A percentile compares a stretch with the other conserved stretches of the same genome.
phyloP scores from a whole-genome alignment of 2,113 vertebrate genomes.

The Onychorhynchus coronatus region DNA sequence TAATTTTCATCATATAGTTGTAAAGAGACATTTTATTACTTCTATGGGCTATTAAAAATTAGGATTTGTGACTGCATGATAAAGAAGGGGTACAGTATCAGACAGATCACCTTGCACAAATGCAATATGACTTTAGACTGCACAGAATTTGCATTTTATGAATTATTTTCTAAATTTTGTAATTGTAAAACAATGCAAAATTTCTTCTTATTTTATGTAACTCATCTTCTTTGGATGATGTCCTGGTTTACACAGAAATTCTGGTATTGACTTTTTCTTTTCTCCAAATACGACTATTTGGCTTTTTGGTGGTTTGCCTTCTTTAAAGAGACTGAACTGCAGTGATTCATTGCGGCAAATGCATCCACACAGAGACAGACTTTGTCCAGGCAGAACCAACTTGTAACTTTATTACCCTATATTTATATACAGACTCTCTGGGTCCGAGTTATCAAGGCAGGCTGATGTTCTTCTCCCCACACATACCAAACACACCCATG shows the following conservation, averaged over 20 bases:
- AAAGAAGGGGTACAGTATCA: neutral
- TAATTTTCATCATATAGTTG: neutral
- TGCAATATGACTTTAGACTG: neutral
- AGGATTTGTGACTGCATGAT: neutral
- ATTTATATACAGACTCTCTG: too few species aligned
- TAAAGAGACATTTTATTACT: neutral
- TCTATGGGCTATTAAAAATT: neutral
- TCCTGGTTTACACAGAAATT: neutral
- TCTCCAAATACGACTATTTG: neutral
- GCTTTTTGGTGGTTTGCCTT: neutral
- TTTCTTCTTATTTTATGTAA: neutral
- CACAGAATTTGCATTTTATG: neutral
- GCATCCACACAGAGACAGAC: too few species aligned
- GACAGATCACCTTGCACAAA: neutral
- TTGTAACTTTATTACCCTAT: too few species aligned
- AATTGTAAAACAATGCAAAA: neutral
- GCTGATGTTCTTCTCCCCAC: too few species aligned
- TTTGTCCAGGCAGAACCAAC: too few species aligned
- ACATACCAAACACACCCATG: too few species aligned
- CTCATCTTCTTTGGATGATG: neutral
- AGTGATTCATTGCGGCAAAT: neutral
- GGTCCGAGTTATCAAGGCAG: too few species aligned
- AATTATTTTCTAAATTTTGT: neutral
- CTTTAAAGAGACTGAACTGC: neutral
- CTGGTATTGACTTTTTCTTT: neutral